phyloP scores from a whole-genome alignment of 1,140 invertebrate species.

The Oppia nitens region DNA sequence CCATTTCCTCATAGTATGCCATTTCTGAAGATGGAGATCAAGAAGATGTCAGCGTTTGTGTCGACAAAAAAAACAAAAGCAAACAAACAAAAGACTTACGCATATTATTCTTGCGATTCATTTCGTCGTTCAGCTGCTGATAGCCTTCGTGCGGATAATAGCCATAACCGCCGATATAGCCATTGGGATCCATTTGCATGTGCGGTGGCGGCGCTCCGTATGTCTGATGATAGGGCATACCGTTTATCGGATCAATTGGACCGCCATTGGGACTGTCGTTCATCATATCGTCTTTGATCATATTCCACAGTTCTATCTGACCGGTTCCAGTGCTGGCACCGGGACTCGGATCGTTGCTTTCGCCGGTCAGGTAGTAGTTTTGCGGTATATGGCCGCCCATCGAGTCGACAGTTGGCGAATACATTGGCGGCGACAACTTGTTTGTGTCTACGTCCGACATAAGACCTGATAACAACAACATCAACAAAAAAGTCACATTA shows the following conservation, averaged over 20 bases:
- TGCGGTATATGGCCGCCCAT: constrained; percentile 9
- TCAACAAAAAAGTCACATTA: background rate
- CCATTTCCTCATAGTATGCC: constrained; percentile 78
- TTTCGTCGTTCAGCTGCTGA: constrained; percentile 23
- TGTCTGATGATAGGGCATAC: constrained; percentile 2
- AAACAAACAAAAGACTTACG: constrained; percentile 19
- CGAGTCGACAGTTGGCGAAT: background rate
- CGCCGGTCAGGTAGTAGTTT: constrained; percentile 15
- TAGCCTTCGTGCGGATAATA: constrained; percentile 21
- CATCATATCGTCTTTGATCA: constrained; percentile 17
- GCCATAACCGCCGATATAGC: constrained; percentile 21
- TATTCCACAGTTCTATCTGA: constrained; percentile 19
- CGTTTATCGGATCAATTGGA: background rate
- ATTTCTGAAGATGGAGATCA: constrained; percentile 44
- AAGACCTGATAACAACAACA: constrained; percentile 3
- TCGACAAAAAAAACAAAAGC: too few relatives aligned
- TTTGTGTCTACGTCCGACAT: constrained; percentile 9
- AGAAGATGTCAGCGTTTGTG: too few relatives aligned
- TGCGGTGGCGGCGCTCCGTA: constrained; percentile 17
- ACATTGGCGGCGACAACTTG: constrained; percentile 13
- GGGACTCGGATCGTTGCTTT: constrained; percentile 14
- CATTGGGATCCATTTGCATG: constrained; percentile 20
- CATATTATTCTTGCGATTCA: constrained; percentile 22
- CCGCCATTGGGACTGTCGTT: constrained; percentile 4
- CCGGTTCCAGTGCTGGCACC: constrained; percentile 39